phyloP scores from a whole-genome alignment of 2,113 vertebrate genomes.

The Apteryx owenii region DNA sequence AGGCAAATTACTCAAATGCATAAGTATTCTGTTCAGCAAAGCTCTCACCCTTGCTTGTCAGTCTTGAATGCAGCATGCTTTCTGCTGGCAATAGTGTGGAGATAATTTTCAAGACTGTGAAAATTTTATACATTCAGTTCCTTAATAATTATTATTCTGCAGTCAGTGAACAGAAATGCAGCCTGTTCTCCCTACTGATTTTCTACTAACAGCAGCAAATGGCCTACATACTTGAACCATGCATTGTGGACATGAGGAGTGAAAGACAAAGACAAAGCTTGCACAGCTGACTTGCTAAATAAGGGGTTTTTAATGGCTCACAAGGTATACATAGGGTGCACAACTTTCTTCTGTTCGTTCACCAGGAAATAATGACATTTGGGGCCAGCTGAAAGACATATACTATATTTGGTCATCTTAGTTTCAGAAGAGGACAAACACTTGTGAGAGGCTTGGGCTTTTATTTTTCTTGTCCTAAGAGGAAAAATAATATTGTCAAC shows the following conservation, averaged over 20 bases:
- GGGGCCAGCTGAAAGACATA: background rate
- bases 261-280: background rate
- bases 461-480: background rate
- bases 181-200: constrained; percentile 12
- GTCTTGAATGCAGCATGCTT: constrained; percentile 17
- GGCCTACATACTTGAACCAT: background rate
- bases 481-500: background rate
- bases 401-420: background rate
- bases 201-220: background rate
- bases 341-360: background rate
- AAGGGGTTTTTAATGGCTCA: background rate
- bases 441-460: background rate
- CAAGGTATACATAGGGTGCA: background rate
- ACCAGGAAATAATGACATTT: background rate
- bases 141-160: constrained; percentile 40
- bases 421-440: background rate
- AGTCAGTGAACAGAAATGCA: background rate
- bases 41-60: constrained; percentile 49
- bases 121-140: constrained; percentile 23
- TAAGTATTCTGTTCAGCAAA: constrained; percentile 51
- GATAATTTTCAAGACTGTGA: constrained; percentile 42
- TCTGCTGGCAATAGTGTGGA: constrained; percentile 27
- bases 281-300: background rate
- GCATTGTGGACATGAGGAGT: rapidly evolving
- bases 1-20: constrained; percentile 31